Conservation (phyloP, 2,797 vertebrate species). For the Melanotaenia maccullochi region DNA sequence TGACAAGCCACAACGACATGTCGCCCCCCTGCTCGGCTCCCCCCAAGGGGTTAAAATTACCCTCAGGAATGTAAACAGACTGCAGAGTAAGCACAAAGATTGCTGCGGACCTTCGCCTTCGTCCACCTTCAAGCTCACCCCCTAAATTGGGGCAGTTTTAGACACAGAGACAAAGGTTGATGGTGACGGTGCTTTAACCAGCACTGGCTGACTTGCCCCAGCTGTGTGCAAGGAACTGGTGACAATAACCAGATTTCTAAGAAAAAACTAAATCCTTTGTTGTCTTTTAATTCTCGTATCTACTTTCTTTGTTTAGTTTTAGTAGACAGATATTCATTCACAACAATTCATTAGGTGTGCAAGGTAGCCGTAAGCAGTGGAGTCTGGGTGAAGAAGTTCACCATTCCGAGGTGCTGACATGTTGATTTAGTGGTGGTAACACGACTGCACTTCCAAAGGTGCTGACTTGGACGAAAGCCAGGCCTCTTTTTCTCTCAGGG, state of each 20-base stretch:
- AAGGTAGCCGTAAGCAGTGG: slow-evolving; percentile 75
- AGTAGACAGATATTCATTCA: slow-evolving; percentile 69
- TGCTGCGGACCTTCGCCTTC: slow-evolving; percentile 63
- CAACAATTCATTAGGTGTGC: slow-evolving; percentile 79
- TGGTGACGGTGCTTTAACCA: slow-evolving; percentile 28
- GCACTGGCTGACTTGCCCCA: slow-evolving; percentile 15
- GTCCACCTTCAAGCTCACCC: slow-evolving; percentile 51
- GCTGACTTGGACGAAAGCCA: slow-evolving; percentile 86
- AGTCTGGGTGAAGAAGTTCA: slow-evolving; percentile 82
- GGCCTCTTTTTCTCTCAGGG: slow-evolving; percentile 79
- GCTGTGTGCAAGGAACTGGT: not conserved
- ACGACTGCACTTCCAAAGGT: slow-evolving; percentile 86
- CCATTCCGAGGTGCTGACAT: slow-evolving; percentile 81
- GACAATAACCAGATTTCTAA: not conserved
- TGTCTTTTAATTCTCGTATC: slow-evolving; percentile 29
- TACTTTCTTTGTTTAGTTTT: slow-evolving; percentile 50
- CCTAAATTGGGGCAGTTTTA: slow-evolving; percentile 62
- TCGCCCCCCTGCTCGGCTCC: slow-evolving; percentile 59
- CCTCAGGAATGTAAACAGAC: slow-evolving; percentile 86
- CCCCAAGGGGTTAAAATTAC: slow-evolving; percentile 82
- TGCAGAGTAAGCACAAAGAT: slow-evolving; percentile 81
- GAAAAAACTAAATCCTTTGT: slow-evolving; percentile 15
- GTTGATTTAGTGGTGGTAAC: slow-evolving; percentile 87
- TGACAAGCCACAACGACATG: slow-evolving; percentile 79
- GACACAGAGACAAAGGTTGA: slow-evolving; percentile 61